Percentiles rank a stretch among this genome's conserved stretches.
Evolutionary conservation across 2,888 invertebrate species (phyloP).

Genomic region (Exephanes ischioxanthus): DNA sequence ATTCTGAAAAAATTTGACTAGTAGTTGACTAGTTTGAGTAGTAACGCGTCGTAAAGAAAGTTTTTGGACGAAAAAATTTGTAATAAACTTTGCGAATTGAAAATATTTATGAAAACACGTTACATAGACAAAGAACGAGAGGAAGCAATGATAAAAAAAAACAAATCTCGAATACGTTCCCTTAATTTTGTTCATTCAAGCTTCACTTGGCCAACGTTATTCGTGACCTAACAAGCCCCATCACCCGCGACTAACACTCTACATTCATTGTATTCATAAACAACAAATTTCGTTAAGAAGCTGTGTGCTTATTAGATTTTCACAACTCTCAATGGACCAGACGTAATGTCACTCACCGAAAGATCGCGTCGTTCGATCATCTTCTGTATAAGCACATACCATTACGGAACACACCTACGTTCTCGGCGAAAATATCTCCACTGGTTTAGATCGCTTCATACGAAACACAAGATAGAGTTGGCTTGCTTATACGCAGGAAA

Average conservation of each 20-base stretch:
- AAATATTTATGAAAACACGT: no score
- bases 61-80: background rate
- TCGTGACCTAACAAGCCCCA: conserved; percentile 50
- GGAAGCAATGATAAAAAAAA: no score
- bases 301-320: conserved; percentile 12
- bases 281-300: background rate
- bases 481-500: conserved; percentile 84
- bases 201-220: conserved; percentile 42
- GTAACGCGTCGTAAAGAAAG: no score
- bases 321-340: conserved; percentile 2
- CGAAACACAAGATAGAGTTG: conserved; percentile 64
- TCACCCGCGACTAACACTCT: conserved; percentile 49
- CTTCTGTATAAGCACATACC: conserved; percentile 42
- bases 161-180: no score
- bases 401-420: conserved; percentile 63
- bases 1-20: background rate
- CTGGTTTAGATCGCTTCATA: conserved; percentile 65
- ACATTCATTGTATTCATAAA: conserved; percentile 33
- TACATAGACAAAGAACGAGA: no score
- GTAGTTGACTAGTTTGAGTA: no score
- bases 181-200: conserved; percentile 27
- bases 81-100: background rate
- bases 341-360: conserved; percentile 9
- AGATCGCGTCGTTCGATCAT: conserved; percentile 37
- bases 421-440: conserved; percentile 41